These are phyloP conservation scores for Sylvietta virens DNA, from an alignment of 2,113 vertebrate species.

Conservation along the genomic window DNA sequence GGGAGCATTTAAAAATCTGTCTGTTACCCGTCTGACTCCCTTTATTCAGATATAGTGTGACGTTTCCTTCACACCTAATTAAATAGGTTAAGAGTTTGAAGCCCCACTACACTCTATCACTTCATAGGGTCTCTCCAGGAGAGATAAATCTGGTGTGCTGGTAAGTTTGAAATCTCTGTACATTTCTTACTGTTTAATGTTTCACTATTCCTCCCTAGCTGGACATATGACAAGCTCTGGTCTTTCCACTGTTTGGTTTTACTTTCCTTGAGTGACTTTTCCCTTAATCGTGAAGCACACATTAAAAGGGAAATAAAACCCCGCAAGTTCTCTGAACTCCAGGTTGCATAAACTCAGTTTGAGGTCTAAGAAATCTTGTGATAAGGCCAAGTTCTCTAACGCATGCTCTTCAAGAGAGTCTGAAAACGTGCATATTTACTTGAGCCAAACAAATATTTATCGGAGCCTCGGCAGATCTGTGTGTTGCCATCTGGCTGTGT, in stretches of 20 bases:
- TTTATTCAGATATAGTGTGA: fast-evolving
- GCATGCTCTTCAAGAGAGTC: neutral
- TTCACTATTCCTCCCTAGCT: neutral
- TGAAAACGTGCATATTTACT: neutral
- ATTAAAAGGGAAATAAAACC: too few species aligned
- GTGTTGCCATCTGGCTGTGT: neutral
- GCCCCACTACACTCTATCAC: neutral
- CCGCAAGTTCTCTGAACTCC: neutral
- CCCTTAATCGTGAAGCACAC: neutral
- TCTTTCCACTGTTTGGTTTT: neutral
- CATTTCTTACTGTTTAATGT: neutral
- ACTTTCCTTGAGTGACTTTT: neutral
- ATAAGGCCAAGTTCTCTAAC: neutral
- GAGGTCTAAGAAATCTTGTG: neutral
- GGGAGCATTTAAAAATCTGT: neutral
- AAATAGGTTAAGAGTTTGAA: neutral
- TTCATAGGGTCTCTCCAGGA: neutral
- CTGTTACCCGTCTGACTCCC: neutral
- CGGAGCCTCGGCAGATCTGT: neutral
- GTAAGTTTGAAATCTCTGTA: neutral
- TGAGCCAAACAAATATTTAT: neutral
- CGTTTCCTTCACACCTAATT: neutral
- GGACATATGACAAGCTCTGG: neutral
- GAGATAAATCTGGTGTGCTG: neutral
- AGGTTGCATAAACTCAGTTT: fast-evolving